Conservation (phyloP, 2,888 invertebrate genomes). For the Prenolepis imparis region DNA sequence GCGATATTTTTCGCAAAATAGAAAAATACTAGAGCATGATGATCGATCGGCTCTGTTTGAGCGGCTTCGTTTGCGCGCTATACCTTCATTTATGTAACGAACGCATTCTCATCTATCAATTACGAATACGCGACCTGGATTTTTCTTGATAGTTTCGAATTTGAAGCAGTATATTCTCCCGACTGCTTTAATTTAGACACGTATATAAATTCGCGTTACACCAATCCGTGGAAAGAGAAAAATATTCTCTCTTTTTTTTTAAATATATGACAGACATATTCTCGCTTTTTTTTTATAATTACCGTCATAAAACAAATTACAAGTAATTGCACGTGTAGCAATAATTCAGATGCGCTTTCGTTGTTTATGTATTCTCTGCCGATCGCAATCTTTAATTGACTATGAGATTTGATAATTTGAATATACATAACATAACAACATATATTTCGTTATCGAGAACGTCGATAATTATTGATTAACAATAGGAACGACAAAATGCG, state of each 20-base stretch:
- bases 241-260: background rate
- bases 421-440: background rate
- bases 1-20: conserved; percentile 2
- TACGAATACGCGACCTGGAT: conserved; percentile 25
- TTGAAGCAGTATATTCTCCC: background rate
- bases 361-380: background rate
- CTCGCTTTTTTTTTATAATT: background rate
- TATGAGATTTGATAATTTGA: conserved; percentile 6
- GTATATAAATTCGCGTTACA: background rate
- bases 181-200: conserved; percentile 5
- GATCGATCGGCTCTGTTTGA: conserved; percentile 23
- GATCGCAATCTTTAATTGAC: conserved; percentile 33
- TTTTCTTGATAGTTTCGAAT: conserved; percentile 32
- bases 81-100: conserved; percentile 29
- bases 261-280: background rate
- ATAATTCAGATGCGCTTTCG: conserved; percentile 14
- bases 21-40: conserved; percentile 30
- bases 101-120: conserved; percentile 39
- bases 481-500: conserved; percentile 52
- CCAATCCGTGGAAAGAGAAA: background rate
- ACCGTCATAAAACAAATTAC: background rate
- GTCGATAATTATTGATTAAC: conserved; percentile 9
- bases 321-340: background rate
- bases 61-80: conserved; percentile 9
- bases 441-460: conserved; percentile 11